phyloP scores from a whole-genome alignment of 2,888 invertebrate genomes.

The Cylloceria caligata region DNA sequence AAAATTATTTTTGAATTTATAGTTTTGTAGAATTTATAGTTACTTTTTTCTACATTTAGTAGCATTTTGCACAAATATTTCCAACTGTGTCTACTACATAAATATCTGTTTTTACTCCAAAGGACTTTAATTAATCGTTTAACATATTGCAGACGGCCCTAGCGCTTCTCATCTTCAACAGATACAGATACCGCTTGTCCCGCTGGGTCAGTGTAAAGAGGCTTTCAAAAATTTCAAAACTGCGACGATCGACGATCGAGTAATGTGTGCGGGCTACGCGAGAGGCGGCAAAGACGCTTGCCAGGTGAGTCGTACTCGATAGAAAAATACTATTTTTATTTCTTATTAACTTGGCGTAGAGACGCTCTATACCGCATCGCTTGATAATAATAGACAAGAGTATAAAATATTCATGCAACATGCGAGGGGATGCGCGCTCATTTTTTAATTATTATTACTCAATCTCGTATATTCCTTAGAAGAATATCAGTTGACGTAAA shows the following conservation, averaged over 20 bases:
- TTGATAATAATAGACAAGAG: too few species aligned
- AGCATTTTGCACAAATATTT: neutral
- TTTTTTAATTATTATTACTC: neutral
- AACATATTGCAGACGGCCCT: constrained; percentile 87
- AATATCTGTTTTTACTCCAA: neutral
- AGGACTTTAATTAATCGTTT: constrained; percentile 13
- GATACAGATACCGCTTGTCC: constrained; percentile 90
- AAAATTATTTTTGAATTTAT: too few species aligned
- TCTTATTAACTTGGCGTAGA: too few species aligned
- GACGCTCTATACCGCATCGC: too few species aligned
- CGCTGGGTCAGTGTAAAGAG: constrained; percentile 87
- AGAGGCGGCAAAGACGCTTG: constrained; percentile 90
- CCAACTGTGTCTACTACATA: neutral
- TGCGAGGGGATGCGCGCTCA: neutral
- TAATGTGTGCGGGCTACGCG: constrained; percentile 89
- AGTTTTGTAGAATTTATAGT: too few species aligned
- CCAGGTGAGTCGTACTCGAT: constrained; percentile 84
- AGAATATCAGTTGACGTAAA: neutral
- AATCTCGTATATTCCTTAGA: neutral
- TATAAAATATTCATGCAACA: neutral
- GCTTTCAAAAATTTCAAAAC: constrained; percentile 86
- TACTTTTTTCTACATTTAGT: too few species aligned
- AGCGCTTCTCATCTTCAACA: constrained; percentile 88
- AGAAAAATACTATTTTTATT: constrained; percentile 2
- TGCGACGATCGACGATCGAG: constrained; percentile 87